Evolutionary conservation across 2,797 vertebrate species (phyloP), one percentile per base, ranked within the genome.

Genomic region (Muscicapa striata): DNA sequence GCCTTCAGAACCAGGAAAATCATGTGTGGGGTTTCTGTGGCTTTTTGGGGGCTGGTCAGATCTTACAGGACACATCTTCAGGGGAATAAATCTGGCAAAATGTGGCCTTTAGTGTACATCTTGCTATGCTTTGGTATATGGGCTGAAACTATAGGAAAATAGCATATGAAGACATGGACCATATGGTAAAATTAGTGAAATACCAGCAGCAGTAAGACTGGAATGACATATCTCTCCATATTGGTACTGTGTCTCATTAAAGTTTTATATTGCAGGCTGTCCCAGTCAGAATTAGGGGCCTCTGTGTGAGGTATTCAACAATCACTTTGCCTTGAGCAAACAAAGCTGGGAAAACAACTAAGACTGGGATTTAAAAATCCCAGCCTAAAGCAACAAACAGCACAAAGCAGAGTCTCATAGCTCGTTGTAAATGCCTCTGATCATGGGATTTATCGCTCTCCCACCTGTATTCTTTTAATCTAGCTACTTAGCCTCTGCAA

Each of bases 331-430:
- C 92, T 92, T 93, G 72, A 92, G 95, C 95, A 96, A 95, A 95
- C 90, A 97, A 96, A 97, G 94, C 92, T 97, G 95, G 57, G 92
- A 94, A 95, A 95, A 94, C 94, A 95, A 82, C 82, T 78, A 89
- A 95, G 84, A 26, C 59, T 82, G 87, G 72, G 82, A 91, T 94
- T 95, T 95, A 24, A 69, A 94, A 94, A 93, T 78, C 89, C 82
- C 94, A 96, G 89, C 93, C 91, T 93, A 91, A 89, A 92, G 89
- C 91, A 94, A 84, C 94, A 96, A 91, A 81, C 84, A 88, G 73
- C 94, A 93, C 79, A 96, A 92, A 93, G 69, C 87, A 55, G 85
- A 84, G 87, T 86, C 87, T 94, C 87, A 76, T n/a, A 76, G 43
- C 92, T 84, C 59, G 32, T 92, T 89, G 84, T 94, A 95, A 96